phyloP scores from a whole-genome alignment of 2,113 vertebrate genomes.

The Typhlomys cinereus region DNA sequence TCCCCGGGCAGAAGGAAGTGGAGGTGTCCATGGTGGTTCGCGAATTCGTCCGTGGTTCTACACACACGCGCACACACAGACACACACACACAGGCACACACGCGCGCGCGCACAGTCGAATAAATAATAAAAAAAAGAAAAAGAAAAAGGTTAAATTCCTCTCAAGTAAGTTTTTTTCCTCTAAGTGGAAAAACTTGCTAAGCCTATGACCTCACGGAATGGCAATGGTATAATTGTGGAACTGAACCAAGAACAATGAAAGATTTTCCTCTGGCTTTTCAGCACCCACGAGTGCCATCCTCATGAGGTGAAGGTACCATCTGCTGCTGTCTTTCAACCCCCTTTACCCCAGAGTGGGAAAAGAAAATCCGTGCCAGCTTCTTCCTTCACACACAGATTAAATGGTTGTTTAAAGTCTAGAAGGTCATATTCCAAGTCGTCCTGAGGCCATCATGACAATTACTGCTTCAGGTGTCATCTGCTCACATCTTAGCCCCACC shows the following conservation, averaged over 20 bases:
- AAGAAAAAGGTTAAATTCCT: background rate
- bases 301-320: background rate
- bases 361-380: constrained; percentile 15
- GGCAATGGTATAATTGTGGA: constrained; percentile 36
- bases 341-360: background rate
- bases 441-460: background rate
- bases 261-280: constrained; percentile 38
- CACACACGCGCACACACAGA: too few relatives aligned
- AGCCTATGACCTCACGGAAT: constrained; percentile 50
- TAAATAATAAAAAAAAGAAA: background rate
- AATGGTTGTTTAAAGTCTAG: background rate
- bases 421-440: background rate
- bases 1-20: too few relatives aligned
- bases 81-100: too few relatives aligned
- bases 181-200: constrained; percentile 50
- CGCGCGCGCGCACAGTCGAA: too few relatives aligned
- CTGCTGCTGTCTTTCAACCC: constrained; percentile 33
- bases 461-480: constrained; percentile 17
- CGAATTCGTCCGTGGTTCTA: too few relatives aligned
- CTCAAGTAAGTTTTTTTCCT: constrained; percentile 1
- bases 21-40: too few relatives aligned
- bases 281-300: constrained; percentile 3
- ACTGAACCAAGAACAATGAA: constrained; percentile 14
- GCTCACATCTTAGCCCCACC: constrained; percentile 30
- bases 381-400: constrained; percentile 37